Base-by-base conservation (phyloP, 2,888 invertebrate species). In the Apeira syringaria region DNA sequence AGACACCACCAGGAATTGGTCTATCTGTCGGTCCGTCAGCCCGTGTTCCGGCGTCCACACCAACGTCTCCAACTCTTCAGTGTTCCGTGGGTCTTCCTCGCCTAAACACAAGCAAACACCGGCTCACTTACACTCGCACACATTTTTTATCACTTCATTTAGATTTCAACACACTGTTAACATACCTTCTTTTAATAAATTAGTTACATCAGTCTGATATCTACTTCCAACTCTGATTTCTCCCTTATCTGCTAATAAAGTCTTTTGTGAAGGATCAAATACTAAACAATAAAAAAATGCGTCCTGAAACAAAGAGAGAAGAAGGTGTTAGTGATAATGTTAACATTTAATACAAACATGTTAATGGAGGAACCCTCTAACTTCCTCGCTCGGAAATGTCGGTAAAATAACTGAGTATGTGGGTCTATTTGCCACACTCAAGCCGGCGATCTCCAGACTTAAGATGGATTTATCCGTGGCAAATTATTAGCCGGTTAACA, bases 211-310 rank as follows among this genome's bases (percentile, higher is more conserved):
- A 81, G 98, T 98, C 92, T 99, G 99, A 92, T 98, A 99, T 90
- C 96, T 94, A 81, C 95, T 96, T 72, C 99, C 99, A 81, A 93
- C 94, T 85, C 93, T 92, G 83, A 97, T 98, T 92, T 97, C 97
- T 78, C 98, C 99, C 92, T 99, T 98, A 91, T 99, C 99, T 69
- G 99, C 99, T 81, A 99, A 92, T 78, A 99, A 92, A 68, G 99
- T 99, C 91, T 98, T 98, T 92, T 99, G 98, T 88, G 97, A 95
- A 64, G 99, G 99, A 92, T 99, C 99, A 91, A 99, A 99, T 69
- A 99, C 99, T 88, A 99, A 93, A 85, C 99, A 99, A 92, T 99
- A 99, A 92, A 99, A 99, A 93, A 99, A 99, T 83, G 97, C 95
- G 91, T 99, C 99, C 94, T 98, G 92, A 61, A 92, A 91, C 79